Base-by-base conservation (phyloP, 2,113 vertebrate species). In the Kryptolebias marmoratus region DNA sequence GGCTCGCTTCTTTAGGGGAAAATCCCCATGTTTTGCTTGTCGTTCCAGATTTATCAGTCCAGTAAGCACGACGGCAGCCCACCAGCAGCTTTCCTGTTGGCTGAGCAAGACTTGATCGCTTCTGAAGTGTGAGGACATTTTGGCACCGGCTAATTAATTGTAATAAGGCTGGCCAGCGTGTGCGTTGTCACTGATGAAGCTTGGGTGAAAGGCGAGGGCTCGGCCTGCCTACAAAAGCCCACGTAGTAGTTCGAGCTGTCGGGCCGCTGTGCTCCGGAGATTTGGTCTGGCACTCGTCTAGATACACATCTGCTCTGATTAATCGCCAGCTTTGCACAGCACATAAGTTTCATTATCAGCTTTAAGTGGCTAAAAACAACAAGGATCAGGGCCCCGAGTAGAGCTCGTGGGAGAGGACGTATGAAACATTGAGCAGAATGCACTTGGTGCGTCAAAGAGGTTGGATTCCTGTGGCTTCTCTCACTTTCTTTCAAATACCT, bases 221-320 rank as follows among this genome's bases (percentile, higher is more conserved):
- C 54, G 13, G 70, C 68, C 68, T 64, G 70, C 56, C 70, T 56
- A 2, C 76, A 31, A 62, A 66, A 83, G 58, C 80, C 77, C 52
- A 48, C 32, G 60, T 63, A 65, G 75, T 11, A 73, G 76, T 82
- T 71, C 75, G 81, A 78, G 79, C 75, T 65, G 64, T 80, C 77
- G 75, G 79, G 73, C 82, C 49, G 57, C 62, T 14, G 70, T 56
- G 87, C 89, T 83, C 94, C 91, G 83, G 80, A 91, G 93, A 93
- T 83, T 67, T 49, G 65, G 73, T 69, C 87, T 87, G 84, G 89
- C 89, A 76, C 88, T 91, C 91, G 86, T 89, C 90, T 89, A 82
- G 80, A 91, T 94, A 91, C 93, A 93, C 95, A 97, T 94, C 95
- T 95, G 96, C 91, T 96, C 95, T 96, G 95, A 96, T 97, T 97